Base-by-base conservation (phyloP, 2,888 invertebrate species). In the Neuroscelio doddi region DNA sequence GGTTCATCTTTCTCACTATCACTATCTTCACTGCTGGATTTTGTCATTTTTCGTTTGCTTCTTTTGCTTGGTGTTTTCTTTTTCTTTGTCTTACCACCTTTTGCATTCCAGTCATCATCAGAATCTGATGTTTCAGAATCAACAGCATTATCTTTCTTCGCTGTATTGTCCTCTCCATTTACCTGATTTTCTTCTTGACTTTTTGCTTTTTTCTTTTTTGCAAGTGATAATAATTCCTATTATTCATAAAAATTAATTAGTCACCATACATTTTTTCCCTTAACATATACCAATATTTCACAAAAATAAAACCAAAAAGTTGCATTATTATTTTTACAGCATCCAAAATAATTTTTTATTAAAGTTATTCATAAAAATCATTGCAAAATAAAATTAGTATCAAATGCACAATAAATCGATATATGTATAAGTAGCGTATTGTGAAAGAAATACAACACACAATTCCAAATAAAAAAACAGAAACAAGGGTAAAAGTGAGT, bases 211-310 rank as follows among this genome's bases (percentile, higher is more conserved):
- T 92, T 91, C 86, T 93, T 94, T 81, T 94, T 94, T 0, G 94
- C 91, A 64, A 95, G 85, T 42, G 93, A 92, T 46, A 95, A 80
- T 70, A 95, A 89, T 86, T 94, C 94, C 94, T 95, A 29, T 4
- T 15, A 14, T 50, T 34, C 30, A 39, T n/a, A 36, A n/a, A 45
- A 24, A 12, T 17, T 14, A 46, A 17, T 32, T 34, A n/a, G 2
- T 32, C 32, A 12, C 2, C n/a, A 32, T 32, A 1, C 34, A 34
- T 10, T 34, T 14, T n/a, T n/a, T n/a, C n/a, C n/a, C 10, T 1
- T 34, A 10, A 34, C 10, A 34, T 7, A 14, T 10, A 3, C 10
- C 34, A n/a, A 14, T 34, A 34, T 30, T 30, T 30, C 30, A 1
- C 30, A 34, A 34, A 14, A 14, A 5, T 34, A 3, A 34, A 3